Conservation (phyloP, 2,797 vertebrate genomes). For the Myotis planiceps region DNA sequence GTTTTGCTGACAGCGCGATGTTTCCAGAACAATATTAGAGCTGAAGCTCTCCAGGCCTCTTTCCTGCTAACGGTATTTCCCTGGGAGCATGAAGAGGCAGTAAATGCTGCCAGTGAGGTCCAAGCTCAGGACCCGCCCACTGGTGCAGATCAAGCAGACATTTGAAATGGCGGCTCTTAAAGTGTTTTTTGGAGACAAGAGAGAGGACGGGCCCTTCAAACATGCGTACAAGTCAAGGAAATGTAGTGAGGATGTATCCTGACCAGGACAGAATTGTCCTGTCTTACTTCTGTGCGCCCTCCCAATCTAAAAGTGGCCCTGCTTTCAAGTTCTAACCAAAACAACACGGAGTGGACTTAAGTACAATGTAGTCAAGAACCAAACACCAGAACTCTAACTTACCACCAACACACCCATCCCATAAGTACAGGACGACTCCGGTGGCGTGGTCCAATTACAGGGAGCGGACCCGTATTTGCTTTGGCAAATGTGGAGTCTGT, state of each 20-base stretch:
- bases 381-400: conserved; percentile 73
- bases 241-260: background rate
- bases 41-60: background rate
- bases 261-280: background rate
- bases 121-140: background rate
- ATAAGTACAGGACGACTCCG: conserved; percentile 76
- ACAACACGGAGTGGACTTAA: conserved; percentile 74
- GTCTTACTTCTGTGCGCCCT: conserved; percentile 51
- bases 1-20: background rate
- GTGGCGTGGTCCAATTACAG: conserved; percentile 81
- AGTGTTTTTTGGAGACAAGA: conserved; percentile 34
- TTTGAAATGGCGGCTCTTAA: conserved; percentile 39
- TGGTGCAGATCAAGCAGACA: background rate
- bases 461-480: conserved; percentile 77
- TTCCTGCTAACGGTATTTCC: background rate
- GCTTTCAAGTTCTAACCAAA: conserved; percentile 77
- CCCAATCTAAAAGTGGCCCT: conserved; percentile 70
- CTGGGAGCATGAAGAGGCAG: background rate
- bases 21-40: background rate
- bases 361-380: conserved; percentile 71
- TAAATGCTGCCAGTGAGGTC: conserved; percentile 9
- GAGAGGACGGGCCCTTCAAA: conserved; percentile 23
- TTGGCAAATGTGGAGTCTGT: conserved; percentile 77
- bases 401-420: conserved; percentile 76
- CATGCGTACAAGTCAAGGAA: background rate